Percentiles rank a stretch among this genome's conserved stretches.
These are phyloP conservation scores for Leptonema lineaticorne DNA, from an alignment of 1,140 invertebrate species.

Conservation along the genomic window DNA sequence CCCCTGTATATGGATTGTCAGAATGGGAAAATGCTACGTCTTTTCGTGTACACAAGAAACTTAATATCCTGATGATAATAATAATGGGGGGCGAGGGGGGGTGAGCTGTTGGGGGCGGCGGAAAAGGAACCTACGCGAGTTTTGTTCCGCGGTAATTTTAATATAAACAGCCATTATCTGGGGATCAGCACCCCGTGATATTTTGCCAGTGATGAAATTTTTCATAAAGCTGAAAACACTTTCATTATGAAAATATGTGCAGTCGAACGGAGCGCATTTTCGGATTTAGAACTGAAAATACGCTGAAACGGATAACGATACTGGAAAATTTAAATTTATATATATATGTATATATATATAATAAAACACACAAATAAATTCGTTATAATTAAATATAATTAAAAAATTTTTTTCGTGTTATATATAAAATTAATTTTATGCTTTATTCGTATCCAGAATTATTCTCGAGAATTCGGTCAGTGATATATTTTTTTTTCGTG, in stretches of 20 bases:
- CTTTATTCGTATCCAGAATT: background rate
- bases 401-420: background rate
- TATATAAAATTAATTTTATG: no score
- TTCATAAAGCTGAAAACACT: background rate
- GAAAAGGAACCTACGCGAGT: background rate
- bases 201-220: background rate
- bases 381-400: background rate
- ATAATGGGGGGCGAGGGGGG: background rate
- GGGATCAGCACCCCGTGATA: background rate
- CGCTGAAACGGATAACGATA: no score
- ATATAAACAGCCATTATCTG: slow-evolving; percentile 7
- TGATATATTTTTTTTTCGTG: slow-evolving; percentile 10
- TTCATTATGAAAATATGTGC: background rate
- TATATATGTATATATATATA: no score
- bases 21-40: no score
- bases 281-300: background rate
- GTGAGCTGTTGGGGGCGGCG: no score
- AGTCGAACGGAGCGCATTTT: background rate
- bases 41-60: slow-evolving; percentile 1
- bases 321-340: no score
- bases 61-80: background rate
- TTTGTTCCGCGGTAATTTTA: slow-evolving; percentile 9
- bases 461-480: background rate
- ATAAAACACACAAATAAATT: no score
- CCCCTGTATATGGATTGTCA: no score